A percentile compares a stretch with the other conserved stretches of the same genome.
phyloP scores from a whole-genome alignment of 2,797 vertebrate species.

The Loriculus beryllinus region DNA sequence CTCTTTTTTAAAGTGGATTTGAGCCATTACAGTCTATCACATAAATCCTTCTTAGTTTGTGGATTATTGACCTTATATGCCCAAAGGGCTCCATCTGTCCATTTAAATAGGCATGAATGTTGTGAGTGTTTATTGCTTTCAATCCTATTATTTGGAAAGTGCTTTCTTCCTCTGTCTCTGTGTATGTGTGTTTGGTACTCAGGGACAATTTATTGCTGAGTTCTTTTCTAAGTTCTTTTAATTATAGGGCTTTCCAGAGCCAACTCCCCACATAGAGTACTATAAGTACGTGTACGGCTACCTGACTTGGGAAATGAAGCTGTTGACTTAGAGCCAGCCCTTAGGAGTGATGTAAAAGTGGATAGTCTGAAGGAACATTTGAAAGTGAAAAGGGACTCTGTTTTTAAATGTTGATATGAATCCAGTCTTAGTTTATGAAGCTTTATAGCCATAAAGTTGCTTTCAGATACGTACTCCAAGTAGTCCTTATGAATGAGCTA shows the following conservation, averaged over 20 bases:
- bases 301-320: not conserved
- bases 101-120: not conserved
- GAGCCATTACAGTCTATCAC: not conserved
- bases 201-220: not conserved
- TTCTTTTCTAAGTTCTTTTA: slow-evolving; percentile 3
- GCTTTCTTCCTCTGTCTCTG: not conserved
- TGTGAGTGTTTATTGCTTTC: not conserved
- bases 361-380: not conserved
- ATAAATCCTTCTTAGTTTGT: slow-evolving; percentile 54
- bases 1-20: slow-evolving; percentile 40
- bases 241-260: not conserved
- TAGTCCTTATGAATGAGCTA: not conserved
- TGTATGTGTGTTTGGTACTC: not conserved
- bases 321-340: not conserved
- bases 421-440: not conserved
- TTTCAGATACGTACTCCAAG: not conserved
- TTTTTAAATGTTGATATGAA: not conserved
- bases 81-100: slow-evolving; percentile 44
- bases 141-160: slow-evolving; percentile 30
- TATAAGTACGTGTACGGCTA: not conserved
- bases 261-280: not conserved
- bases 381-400: slow-evolving; percentile 14
- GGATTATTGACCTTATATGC: slow-evolving; percentile 53
- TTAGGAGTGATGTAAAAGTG: not conserved
- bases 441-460: not conserved